A percentile compares a stretch with the other conserved stretches of the same genome.
These are phyloP conservation scores for Phodopus roborovskii DNA, from an alignment of 2,113 vertebrate genomes.

Conservation along the genomic window DNA sequence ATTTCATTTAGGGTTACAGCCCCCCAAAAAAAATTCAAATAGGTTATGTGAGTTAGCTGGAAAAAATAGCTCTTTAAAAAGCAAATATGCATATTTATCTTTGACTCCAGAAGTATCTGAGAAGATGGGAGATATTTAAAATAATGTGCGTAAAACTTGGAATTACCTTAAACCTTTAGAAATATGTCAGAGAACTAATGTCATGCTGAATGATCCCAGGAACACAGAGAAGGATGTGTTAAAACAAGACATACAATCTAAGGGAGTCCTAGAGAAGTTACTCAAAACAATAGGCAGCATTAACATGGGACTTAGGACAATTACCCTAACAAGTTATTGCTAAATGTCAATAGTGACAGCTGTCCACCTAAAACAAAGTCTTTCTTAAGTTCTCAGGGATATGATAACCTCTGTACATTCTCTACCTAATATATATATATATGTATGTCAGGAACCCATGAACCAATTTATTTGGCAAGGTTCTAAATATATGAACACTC, in stretches of 20 bases:
- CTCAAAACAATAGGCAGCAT: neutral
- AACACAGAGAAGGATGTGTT: neutral
- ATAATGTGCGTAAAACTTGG: neutral
- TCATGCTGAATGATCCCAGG: neutral
- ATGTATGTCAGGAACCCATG: neutral
- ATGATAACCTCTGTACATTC: neutral
- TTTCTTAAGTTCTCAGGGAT: neutral
- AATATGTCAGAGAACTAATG: neutral
- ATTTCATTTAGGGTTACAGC: conserved; percentile 47
- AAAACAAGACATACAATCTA: neutral
- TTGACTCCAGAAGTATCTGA: conserved; percentile 42
- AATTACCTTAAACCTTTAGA: conserved; percentile 16
- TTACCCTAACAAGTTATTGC: neutral
- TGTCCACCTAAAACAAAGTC: neutral
- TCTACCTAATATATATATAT: neutral
- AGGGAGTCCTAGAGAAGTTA: neutral
- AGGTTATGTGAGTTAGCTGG: conserved; percentile 52
- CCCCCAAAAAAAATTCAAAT: conserved; percentile 58
- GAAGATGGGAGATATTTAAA: conserved; percentile 25
- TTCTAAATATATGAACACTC: neutral
- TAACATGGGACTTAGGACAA: neutral
- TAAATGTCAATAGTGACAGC: neutral
- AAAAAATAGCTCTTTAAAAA: conserved; percentile 40
- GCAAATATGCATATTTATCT: conserved; percentile 12
- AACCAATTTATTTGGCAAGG: neutral